Evolutionary conservation across 1,140 invertebrate genomes (phyloP).

Genomic region (Venustaconcha ellipsiformis): DNA sequence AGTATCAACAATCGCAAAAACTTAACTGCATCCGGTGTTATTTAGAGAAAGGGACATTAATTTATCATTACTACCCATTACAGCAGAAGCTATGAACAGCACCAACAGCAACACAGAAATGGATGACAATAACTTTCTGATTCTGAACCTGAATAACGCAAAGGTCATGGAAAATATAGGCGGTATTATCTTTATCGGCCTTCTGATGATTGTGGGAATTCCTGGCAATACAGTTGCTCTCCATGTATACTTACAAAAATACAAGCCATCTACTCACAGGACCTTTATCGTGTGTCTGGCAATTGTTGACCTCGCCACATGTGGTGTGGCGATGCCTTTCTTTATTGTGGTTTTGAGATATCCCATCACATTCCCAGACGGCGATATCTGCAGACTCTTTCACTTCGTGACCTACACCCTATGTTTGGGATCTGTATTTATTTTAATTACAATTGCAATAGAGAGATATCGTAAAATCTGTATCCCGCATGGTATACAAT

Average conservation of each 20-base stretch:
- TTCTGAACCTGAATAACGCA: no score
- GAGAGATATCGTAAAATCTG: conserved; percentile 24
- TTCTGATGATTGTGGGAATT: conserved; percentile 16
- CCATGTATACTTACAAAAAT: conserved; percentile 19
- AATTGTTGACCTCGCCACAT: conserved; percentile 17
- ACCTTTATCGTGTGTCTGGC: conserved; percentile 27
- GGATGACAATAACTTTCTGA: no score
- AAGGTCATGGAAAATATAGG: conserved; percentile 2
- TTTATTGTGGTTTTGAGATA: conserved; percentile 16
- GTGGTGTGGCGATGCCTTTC: conserved; percentile 22
- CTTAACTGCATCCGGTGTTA: no score
- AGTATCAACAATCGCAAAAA: no score
- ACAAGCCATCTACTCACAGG: conserved; percentile 15
- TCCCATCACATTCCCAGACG: conserved; percentile 18
- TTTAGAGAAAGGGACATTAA: no score
- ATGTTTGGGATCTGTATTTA: conserved; percentile 15
- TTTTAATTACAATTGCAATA: conserved; percentile 14
- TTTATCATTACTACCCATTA: no score
- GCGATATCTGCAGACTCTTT: conserved; percentile 12
- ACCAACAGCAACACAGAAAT: no score
- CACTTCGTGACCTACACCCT: conserved; percentile 16
- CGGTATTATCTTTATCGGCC: conserved; percentile 6
- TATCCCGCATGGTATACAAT: conserved; percentile 15
- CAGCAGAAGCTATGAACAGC: no score
- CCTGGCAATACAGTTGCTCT: conserved; percentile 21